Base-by-base conservation (phyloP, 2,113 vertebrate genomes). In the Entomyzon cyanotis region DNA sequence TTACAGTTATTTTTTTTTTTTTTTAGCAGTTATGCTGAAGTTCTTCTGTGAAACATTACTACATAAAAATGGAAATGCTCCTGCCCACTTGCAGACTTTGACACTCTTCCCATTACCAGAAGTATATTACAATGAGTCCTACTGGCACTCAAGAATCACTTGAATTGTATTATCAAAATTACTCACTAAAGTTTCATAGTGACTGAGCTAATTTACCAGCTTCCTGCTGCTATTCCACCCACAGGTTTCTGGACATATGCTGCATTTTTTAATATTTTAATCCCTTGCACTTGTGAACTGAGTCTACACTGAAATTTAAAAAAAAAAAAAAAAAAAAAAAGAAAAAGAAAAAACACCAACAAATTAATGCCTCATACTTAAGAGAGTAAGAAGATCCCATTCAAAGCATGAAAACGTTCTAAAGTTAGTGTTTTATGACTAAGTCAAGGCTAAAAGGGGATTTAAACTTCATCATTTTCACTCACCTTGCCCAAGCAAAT, bases 211-310 rank as follows among this genome's bases (percentile, higher is more conserved):
- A 93, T 49, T 53, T 62, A 37, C 15, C 52, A 77, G 68, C 42
- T 80, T 69, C 60, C 91, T 80, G 68, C 63, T 92, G 76, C 46
- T 79, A 37, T 53, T 60, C 24, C 71, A 87, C 55, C 46, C 68
- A 49, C 39, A 55, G 2, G 4, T 50, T 78, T 75, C 46, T 13
- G 2, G 35, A 35, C 0, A 0, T 42, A n/a, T 15, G 11, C 2
- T 84, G 16, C 50, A 63, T 22, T 70, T 79, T 55, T 44, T 6
- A 70, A 7, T 73, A 71, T 60, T 80, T 90, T 65, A 47, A 56
- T 53, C 14, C 83, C 68, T 65, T 50, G 47, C 14, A 62, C 25
- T 81, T 28, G 47, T 23, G 10, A 85, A 83, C 23, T 7, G 12
- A 81, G 16, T 44, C 30, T 89, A 81, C 70, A 81, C 10, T 19